A percentile compares a stretch with the other conserved stretches of the same genome.
Evolutionary conservation across 2,113 vertebrate species (phyloP).

Genomic region (Amazona guildingii): DNA sequence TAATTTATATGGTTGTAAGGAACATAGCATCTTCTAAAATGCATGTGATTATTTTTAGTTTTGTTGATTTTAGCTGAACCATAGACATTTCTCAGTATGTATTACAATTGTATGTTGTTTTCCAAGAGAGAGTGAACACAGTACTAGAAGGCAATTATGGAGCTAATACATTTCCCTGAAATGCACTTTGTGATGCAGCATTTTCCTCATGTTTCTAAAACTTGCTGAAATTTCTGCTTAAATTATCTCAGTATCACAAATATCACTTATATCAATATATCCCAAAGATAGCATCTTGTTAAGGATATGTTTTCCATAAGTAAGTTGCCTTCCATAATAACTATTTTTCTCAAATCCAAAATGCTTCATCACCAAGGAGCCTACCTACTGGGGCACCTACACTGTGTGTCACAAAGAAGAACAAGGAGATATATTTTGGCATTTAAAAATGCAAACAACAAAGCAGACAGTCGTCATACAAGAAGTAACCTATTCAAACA

Average conservation of each 20-base stretch:
- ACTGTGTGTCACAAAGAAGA: not conserved
- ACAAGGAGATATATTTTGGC: not conserved
- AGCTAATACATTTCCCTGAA: slow-evolving; percentile 10
- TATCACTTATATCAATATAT: not conserved
- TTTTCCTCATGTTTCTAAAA: slow-evolving; percentile 47
- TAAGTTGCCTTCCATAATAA: not conserved
- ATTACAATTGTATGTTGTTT: slow-evolving; percentile 19
- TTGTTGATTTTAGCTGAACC: slow-evolving; percentile 5
- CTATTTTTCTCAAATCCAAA: not conserved
- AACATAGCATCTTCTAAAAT: not conserved
- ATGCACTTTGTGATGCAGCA: not conserved
- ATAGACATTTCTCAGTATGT: not conserved
- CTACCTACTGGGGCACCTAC: not conserved
- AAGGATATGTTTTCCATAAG: not conserved
- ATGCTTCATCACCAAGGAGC: not conserved
- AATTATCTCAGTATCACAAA: not conserved
- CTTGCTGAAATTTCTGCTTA: not conserved
- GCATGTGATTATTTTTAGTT: not conserved
- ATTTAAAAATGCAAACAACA: not conserved
- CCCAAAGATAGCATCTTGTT: not conserved
- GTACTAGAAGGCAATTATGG: slow-evolving; percentile 9
- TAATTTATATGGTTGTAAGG: slow-evolving; percentile 25
- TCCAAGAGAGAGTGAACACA: not conserved
- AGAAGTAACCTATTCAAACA: slow-evolving; percentile 12
- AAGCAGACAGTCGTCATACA: not conserved